Base-by-base conservation (phyloP, 2,888 invertebrate genomes). In the Archips xylosteana region DNA sequence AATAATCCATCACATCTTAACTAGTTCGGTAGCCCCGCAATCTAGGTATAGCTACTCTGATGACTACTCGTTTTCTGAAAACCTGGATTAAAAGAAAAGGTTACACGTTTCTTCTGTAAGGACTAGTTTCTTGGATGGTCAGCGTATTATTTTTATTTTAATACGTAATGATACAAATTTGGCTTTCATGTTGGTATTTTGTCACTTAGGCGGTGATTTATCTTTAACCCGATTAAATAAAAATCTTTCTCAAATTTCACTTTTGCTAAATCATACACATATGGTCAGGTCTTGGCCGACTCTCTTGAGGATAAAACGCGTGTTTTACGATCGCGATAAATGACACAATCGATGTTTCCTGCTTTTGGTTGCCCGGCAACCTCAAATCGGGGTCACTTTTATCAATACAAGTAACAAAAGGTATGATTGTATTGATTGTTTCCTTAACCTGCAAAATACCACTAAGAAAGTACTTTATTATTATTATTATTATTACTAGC, bases 291-390 rank as follows among this genome's bases (percentile, higher is more conserved):
- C 3, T 59, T 71, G 45, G 47, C 45, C 51, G 36, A 61, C 47
- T 68, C 67, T 67, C 57, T 34, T 23, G 71, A 49, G 61, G 51
- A 67, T 72, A 47, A 72, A 68, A 34, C 34, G 67, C 34, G 32
- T 47, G 71, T 47, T 68, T 72, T 72, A 72, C 67, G 54, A 62
- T 67, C 45, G 32, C 49, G 49, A 54, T 65, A 65, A 68, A 57
- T 36, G 54, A 45, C 61, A 45, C 23, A 70, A 54, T 63, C 4
- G 60, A 12, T 13, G 47, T 71, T 71, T 59, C 51, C 65, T 65
- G 49, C 39, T 10, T 65, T 65, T 10, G 36, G 51, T 23, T 39
- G 39, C 51, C 36, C 36, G 47, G 64, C 15, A 13, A 47, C 61
- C 61, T 39, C 12, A 9, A 12, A 9, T 64, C 34, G 42, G 34